Conservation (phyloP, 2,888 invertebrate species). For the Acleris laterana region DNA sequence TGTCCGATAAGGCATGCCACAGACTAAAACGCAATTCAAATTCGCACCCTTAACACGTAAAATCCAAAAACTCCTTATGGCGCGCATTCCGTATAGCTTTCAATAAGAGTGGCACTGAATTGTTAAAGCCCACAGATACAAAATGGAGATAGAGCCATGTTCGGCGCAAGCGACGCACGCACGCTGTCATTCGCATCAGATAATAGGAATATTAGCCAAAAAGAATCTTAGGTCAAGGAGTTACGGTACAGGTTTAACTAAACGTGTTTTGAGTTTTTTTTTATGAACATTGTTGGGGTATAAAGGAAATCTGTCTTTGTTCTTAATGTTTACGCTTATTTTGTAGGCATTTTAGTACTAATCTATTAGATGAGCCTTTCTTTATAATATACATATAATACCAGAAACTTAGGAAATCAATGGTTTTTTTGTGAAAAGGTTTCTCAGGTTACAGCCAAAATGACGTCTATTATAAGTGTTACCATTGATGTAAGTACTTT, state of each 20-base stretch:
- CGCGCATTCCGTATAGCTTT: too few species aligned
- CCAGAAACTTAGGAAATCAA: too few species aligned
- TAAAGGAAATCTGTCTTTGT: background rate
- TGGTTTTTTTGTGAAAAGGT: too few species aligned
- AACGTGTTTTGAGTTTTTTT: slow-evolving; percentile 5
- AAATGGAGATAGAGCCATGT: slow-evolving; percentile 20
- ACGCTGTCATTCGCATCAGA: slow-evolving; percentile 32
- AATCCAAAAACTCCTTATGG: too few species aligned
- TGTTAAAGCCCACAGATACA: slow-evolving; percentile 20
- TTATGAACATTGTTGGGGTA: background rate
- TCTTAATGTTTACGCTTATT: too few species aligned
- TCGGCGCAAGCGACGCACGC: slow-evolving; percentile 26
- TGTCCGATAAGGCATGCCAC: background rate
- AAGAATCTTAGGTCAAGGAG: background rate
- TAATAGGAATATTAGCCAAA: background rate
- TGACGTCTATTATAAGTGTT: too few species aligned
- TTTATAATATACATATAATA: too few species aligned
- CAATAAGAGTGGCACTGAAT: too few species aligned
- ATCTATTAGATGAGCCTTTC: too few species aligned
- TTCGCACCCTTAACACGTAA: slow-evolving; percentile 25
- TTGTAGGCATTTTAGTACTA: too few species aligned
- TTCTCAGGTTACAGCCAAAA: too few species aligned
- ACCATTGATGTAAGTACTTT: background rate
- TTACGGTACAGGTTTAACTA: background rate
- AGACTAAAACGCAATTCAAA: slow-evolving; percentile 34